phyloP scores from a whole-genome alignment of 2,113 vertebrate species.

The Syrmaticus mikado region DNA sequence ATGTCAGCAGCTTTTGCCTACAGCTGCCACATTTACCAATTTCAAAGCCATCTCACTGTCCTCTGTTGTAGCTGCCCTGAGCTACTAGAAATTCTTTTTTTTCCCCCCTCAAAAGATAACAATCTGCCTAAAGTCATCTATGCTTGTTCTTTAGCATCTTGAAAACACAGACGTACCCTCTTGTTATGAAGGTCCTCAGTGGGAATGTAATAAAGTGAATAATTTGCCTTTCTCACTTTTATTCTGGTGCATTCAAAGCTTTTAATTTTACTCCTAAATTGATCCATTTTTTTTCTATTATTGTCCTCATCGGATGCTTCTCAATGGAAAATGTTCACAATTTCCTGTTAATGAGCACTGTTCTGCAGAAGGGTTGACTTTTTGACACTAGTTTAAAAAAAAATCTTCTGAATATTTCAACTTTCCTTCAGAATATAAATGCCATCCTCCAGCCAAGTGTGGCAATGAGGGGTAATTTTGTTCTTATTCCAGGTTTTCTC shows the following conservation, averaged over 20 bases:
- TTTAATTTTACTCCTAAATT: neutral
- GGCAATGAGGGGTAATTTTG: neutral
- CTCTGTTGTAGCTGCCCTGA: neutral
- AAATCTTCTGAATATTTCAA: neutral
- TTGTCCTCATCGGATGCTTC: constrained; percentile 7
- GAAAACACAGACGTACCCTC: neutral
- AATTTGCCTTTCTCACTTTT: neutral
- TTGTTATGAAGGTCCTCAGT: neutral
- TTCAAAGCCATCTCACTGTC: neutral
- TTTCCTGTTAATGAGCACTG: neutral
- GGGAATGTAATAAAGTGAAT: neutral
- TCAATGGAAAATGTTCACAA: constrained; percentile 4
- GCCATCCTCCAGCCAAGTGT: neutral
- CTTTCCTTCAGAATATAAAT: constrained; percentile 15
- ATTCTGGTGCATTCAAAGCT: neutral
- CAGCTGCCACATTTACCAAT: neutral
- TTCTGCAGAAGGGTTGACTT: constrained; percentile 14
- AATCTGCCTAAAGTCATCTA: neutral
- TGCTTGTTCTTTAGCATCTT: neutral
- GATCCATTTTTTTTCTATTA: neutral
- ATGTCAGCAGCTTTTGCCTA: neutral
- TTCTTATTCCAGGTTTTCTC: neutral
- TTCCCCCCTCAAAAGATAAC: neutral
- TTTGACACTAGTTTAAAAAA: constrained; percentile 25
- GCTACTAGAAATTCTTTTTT: neutral